Conservation (phyloP, 30 jellyfish, hydroid and myxozoan species). For the Sanderia malayensis region DNA sequence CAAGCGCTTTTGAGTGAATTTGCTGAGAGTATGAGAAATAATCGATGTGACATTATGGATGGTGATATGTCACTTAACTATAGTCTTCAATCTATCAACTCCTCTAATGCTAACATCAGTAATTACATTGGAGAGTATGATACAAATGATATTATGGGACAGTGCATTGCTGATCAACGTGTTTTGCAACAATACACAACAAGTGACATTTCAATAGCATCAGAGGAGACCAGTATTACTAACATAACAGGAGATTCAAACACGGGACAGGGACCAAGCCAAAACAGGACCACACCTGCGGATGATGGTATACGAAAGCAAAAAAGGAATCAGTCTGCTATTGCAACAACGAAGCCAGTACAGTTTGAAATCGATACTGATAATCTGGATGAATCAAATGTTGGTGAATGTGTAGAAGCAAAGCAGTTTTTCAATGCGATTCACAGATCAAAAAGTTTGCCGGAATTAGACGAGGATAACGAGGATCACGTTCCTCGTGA, state of each 20-base stretch:
- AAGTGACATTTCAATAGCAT: background rate
- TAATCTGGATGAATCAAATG: constrained; percentile 43
- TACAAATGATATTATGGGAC: background rate
- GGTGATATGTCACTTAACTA: background rate
- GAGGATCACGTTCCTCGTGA: too few species aligned
- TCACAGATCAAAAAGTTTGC: background rate
- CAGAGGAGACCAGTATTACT: background rate
- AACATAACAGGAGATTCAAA: background rate
- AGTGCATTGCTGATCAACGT: too few species aligned
- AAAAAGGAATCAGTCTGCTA: background rate
- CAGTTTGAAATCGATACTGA: constrained; percentile 57
- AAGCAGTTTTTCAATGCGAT: too few species aligned
- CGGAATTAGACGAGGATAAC: background rate
- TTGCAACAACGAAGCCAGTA: constrained; percentile 4
- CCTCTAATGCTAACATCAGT: background rate
- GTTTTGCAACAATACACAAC: background rate
- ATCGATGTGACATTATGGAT: background rate
- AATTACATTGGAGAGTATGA: background rate
- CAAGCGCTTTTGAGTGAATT: background rate
- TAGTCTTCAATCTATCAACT: too few species aligned
- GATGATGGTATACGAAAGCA: background rate
- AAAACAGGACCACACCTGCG: background rate
- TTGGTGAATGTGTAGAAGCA: constrained; percentile 2
- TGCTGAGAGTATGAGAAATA: background rate
- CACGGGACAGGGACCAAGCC: background rate